Conservation (phyloP, 2,888 invertebrate genomes). For the Ferrisia virgata region DNA sequence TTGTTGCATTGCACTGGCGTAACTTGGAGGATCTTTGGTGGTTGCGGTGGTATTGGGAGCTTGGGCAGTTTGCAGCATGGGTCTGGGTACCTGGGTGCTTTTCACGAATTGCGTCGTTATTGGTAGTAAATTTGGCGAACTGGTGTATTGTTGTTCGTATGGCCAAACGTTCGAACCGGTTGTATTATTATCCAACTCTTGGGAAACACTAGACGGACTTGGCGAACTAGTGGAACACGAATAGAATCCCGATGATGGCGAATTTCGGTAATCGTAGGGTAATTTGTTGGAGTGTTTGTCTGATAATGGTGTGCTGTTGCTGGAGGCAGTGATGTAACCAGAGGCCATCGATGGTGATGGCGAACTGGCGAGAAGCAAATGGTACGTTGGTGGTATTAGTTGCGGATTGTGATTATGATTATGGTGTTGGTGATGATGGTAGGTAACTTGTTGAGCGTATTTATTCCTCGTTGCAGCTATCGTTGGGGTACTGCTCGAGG, state of each 20-base stretch:
- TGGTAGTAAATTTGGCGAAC: conserved; percentile 65
- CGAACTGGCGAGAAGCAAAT: no score
- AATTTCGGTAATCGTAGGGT: conserved; percentile 75
- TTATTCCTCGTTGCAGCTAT: not conserved
- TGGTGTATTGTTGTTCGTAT: no score
- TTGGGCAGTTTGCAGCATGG: conserved; percentile 91
- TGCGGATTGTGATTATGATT: not conserved
- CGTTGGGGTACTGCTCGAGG: not conserved
- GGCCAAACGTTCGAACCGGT: conserved; percentile 53
- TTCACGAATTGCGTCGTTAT: conserved; percentile 94
- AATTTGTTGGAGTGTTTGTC: not conserved
- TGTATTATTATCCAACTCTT: conserved; percentile 53
- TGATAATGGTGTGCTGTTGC: not conserved
- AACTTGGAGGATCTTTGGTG: conserved; percentile 85
- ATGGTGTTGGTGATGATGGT: conserved; percentile 59
- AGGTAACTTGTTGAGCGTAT: conserved; percentile 70
- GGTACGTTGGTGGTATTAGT: no score
- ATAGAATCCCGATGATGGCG: conserved; percentile 82
- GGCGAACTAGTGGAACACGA: conserved; percentile 81
- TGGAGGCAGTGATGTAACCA: no score
- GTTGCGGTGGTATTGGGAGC: conserved; percentile 87
- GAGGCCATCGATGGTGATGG: not conserved
- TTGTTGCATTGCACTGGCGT: conserved; percentile 81
- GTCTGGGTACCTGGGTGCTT: conserved; percentile 93
- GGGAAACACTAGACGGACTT: conserved; percentile 72